Evolutionary conservation across 2,888 invertebrate genomes (phyloP), one percentile per base, ranked within the genome.

Genomic region (Cryptus armator): DNA sequence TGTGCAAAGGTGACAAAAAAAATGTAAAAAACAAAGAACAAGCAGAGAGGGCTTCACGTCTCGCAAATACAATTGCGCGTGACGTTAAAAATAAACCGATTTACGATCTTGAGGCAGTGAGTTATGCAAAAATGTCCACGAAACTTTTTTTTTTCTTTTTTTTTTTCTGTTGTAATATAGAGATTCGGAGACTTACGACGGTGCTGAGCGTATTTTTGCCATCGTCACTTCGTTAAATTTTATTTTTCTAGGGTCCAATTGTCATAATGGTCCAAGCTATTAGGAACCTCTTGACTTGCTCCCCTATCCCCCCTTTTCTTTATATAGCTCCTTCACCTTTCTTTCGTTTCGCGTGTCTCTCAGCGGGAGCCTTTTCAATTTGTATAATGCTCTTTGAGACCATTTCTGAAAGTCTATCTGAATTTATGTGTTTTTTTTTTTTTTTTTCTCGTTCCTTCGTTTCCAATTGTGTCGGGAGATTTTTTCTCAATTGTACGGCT

Each of bases 181-280:
- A 37, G 37, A 37, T 24, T 24, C 24, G 24, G 12, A 7, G 12
- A 12, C n/a, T 14, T 4, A 48, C 48, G n/a, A 48, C 3, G 48
- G 12, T n/a, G 48, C 48, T 14, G 48, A 48, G n/a, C 48, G 37
- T 37, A 37, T 37, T 37, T 37, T 37, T 7, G 3, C 24, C 24
- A 37, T 24, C 12, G 10, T 56, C 56, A 24, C 3, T 56, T 89
- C 83, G 85, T 83, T 87, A 81, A 86, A 80, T 85, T 88, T 85
- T 87, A 88, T 89, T 88, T 88, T 87, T 90, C 87, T 83, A 82
- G 72, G 46, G 81, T 86, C 87, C 87, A 90, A 90, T 91, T 89
- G 89, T 91, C 88, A 91, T 91, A 91, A 91, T 91, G 90, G 87
- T 86, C 87, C 81, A 85, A 83, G 56, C 86, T 88, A 88, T 90